Percentiles rank a stretch among this genome's conserved stretches.
Evolutionary conservation across 2,797 vertebrate genomes (phyloP).

Genomic region (Brotogeris chrysoptera): DNA sequence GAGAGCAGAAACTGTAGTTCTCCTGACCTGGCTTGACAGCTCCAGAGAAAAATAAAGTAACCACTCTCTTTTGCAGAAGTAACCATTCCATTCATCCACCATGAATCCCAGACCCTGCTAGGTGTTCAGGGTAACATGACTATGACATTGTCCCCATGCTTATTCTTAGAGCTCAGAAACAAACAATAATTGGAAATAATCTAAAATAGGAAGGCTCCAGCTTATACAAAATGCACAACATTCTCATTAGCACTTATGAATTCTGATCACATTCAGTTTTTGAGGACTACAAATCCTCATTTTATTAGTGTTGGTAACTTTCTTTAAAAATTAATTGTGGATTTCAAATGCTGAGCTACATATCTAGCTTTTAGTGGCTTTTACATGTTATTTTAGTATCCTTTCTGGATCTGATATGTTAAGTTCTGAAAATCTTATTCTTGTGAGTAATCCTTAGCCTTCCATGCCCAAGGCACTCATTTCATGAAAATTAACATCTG

Average conservation of each 20-base stretch:
- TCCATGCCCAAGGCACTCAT: neutral
- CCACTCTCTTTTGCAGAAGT: neutral
- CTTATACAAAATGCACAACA: neutral
- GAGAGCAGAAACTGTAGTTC: neutral
- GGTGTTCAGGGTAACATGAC: neutral
- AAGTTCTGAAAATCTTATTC: neutral
- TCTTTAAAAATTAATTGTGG: neutral
- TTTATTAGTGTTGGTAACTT: neutral
- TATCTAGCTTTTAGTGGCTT: neutral
- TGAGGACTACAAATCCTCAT: neutral
- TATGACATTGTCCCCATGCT: neutral
- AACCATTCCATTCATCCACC: neutral
- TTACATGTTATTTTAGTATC: neutral
- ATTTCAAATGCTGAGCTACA: neutral
- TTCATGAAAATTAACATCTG: neutral
- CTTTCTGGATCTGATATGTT: neutral
- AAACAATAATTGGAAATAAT: neutral
- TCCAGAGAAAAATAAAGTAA: neutral
- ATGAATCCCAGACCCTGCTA: neutral
- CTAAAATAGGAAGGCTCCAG: neutral
- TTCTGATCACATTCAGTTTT: neutral
- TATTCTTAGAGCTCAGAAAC: neutral
- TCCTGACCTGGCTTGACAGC: neutral
- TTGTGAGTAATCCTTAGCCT: neutral
- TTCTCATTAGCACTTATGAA: neutral